Percentiles rank a stretch among this genome's conserved stretches.
Evolutionary conservation across 2,888 invertebrate species (phyloP).

Genomic region (Lamellibrachia columna): DNA sequence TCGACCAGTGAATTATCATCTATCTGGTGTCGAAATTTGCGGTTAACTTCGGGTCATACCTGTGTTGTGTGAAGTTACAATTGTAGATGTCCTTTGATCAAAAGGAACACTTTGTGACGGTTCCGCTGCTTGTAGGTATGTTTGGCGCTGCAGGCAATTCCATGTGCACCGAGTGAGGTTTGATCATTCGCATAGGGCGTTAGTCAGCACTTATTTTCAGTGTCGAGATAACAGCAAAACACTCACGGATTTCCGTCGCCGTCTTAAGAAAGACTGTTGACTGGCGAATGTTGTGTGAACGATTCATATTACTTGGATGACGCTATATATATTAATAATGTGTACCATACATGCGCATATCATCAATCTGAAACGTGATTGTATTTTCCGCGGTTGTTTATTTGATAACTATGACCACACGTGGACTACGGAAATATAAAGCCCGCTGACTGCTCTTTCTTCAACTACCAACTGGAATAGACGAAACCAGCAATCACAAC

Average conservation of each 20-base stretch:
- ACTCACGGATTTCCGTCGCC: neutral
- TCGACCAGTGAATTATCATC: neutral
- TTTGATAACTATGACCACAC: neutral
- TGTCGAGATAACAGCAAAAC: neutral
- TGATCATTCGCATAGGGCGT: neutral
- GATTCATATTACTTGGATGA: neutral
- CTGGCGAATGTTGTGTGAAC: neutral
- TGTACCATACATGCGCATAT: neutral
- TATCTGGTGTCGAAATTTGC: neutral
- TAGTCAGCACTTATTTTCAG: neutral
- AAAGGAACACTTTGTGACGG: neutral
- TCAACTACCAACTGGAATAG: too few species aligned
- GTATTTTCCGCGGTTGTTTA: neutral
- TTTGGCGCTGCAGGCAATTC: neutral
- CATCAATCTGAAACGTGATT: neutral
- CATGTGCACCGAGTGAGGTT: neutral
- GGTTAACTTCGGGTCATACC: neutral
- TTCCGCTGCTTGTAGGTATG: neutral
- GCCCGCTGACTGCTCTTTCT: too few species aligned
- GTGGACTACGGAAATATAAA: neutral
- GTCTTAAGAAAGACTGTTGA: neutral
- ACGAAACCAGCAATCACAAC: too few species aligned
- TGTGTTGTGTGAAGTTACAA: neutral
- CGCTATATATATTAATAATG: neutral
- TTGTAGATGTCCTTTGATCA: neutral